A percentile compares a stretch with the other conserved stretches of the same genome.
phyloP scores from a whole-genome alignment of 1,140 invertebrate species.

The Dryas iulia region DNA sequence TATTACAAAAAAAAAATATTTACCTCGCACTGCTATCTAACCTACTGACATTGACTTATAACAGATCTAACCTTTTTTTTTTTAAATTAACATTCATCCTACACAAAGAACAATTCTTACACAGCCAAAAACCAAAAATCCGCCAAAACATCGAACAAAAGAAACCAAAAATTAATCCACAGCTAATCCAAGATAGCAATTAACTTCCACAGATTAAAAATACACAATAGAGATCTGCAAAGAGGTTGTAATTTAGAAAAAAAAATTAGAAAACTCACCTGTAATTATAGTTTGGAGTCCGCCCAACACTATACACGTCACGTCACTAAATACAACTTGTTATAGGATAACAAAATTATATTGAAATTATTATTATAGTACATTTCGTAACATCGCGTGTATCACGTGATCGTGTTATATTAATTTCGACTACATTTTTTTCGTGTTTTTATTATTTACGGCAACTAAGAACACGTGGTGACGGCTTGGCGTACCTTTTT shows the following conservation, averaged over 20 bases:
- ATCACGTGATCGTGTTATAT: slow-evolving; percentile 41
- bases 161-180: background rate
- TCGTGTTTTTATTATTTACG: slow-evolving; percentile 44
- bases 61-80: background rate
- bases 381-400: slow-evolving; percentile 27
- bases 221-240: background rate
- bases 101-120: background rate
- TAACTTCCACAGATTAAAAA: background rate
- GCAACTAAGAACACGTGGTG: slow-evolving; percentile 28
- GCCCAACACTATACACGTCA: slow-evolving; percentile 33
- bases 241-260: background rate
- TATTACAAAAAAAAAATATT: too few species aligned
- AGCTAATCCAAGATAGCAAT: background rate
- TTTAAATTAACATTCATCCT: background rate
- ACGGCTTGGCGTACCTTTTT: slow-evolving; percentile 36
- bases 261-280: slow-evolving; percentile 49
- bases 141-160: background rate
- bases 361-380: slow-evolving; percentile 22
- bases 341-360: slow-evolving; percentile 28
- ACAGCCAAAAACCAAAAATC: background rate
- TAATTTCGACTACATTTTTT: slow-evolving; percentile 59
- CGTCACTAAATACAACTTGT: slow-evolving; percentile 37
- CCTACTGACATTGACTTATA: background rate
- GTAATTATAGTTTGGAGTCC: slow-evolving; percentile 42
- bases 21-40: background rate